Evolutionary conservation across 2,113 vertebrate species (phyloP), one percentile per base, ranked within the genome.

Genomic region (Paraplagusia blochii): DNA sequence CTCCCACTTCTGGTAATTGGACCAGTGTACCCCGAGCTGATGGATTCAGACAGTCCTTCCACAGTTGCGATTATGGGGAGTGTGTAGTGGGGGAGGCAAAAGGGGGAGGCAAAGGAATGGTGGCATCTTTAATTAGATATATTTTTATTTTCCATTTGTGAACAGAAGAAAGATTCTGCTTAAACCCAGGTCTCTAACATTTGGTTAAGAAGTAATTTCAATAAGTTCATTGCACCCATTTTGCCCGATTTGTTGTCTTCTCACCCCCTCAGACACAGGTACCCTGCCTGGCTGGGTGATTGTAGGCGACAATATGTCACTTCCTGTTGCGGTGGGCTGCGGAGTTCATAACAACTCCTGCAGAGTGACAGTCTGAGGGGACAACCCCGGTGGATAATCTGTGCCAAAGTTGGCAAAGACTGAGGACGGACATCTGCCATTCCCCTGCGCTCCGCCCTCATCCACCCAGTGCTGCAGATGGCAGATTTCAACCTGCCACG

Each of bases 381-480:
- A 95, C 83, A 92, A 89, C 6, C 72, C 86, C 1, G 94, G 94
- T 2, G 14, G 93, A 90, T 14, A 90, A 81, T 44, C 22, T 92
- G 1, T 93, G 92, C 85, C 93, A 93, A 66, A 74, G 76, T 70
- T 95, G 40, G 50, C 79, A 15, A 66, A 63, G 9, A 71, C 48
- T 9, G 36, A 77, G 34, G 80, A 87, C 13, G 44, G 80, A 74
- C 70, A 88, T 77, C 84, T 95, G 39, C 87, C 88, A 7, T 83
- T 40, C 9, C 90, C 92, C 9, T 88, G 90, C 0, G 94, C 93
- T 45, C 93, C 83, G 58, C 95, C 77, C 84, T 98, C 22, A 82
- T 98, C 83, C 94, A 93, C 43, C 87, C 93, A 0, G 1, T 1
- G 0, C 81, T 95, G 15, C 94, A 96, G 71, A 85, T 67, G 5